A percentile compares a stretch with the other conserved stretches of the same genome.
Evolutionary conservation across 2,888 invertebrate genomes (phyloP).

Genomic region (Dioctria rufipes): DNA sequence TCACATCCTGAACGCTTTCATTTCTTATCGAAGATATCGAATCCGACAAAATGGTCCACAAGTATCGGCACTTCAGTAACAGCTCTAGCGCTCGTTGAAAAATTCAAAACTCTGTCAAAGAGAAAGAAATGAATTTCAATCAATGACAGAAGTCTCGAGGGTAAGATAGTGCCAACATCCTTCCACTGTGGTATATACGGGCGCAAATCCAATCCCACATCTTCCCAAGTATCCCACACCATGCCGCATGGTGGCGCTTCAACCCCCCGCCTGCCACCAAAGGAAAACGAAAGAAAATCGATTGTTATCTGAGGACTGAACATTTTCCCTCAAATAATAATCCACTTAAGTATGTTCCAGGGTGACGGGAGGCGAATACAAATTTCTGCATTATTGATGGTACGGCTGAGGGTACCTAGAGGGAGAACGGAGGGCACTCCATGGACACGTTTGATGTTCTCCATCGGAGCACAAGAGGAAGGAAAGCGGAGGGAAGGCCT

Average conservation of each 20-base stretch:
- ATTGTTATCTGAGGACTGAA: constrained; percentile 45
- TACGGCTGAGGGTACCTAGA: not conserved
- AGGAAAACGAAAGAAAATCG: constrained; percentile 44
- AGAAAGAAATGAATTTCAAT: constrained; percentile 50
- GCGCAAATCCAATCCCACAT: not conserved
- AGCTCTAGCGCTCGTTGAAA: constrained; percentile 38
- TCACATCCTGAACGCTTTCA: constrained; percentile 32
- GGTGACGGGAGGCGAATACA: constrained; percentile 52
- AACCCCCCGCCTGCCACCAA: not conserved
- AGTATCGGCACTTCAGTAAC: constrained; percentile 14
- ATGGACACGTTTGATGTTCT: not conserved
- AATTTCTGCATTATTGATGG: constrained; percentile 55
- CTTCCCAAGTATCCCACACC: not conserved
- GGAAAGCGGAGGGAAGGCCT: not conserved
- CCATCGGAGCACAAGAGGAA: not conserved
- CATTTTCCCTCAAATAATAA: constrained; percentile 54
- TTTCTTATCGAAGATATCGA: constrained; percentile 26
- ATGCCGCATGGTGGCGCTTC: not conserved
- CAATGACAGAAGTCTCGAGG: constrained; percentile 19
- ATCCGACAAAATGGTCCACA: constrained; percentile 37
- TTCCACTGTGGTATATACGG: constrained; percentile 1
- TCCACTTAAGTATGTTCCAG: constrained; percentile 55
- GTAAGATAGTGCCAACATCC: constrained; percentile 30
- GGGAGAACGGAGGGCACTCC: not conserved
- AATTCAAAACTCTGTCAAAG: constrained; percentile 52